A percentile compares a stretch with the other conserved stretches of the same genome.
phyloP scores from a whole-genome alignment of 2,797 vertebrate genomes.

The Prunella strophiata region DNA sequence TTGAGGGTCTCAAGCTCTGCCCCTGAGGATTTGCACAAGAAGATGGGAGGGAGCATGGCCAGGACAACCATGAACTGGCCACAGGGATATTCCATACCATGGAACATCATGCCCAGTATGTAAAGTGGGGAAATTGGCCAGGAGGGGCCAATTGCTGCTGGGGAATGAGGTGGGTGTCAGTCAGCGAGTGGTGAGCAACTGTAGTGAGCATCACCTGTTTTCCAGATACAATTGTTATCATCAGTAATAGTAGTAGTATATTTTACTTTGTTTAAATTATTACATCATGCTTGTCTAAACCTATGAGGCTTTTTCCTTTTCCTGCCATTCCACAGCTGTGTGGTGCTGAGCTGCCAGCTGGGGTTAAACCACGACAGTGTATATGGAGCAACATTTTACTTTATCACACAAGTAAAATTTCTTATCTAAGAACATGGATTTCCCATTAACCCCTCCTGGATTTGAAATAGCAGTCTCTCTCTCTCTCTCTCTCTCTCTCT shows the following conservation, averaged over 20 bases:
- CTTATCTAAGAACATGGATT: neutral
- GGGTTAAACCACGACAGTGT: neutral
- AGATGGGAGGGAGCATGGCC: neutral
- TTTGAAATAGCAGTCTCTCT: neutral
- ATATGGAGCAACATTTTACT: neutral
- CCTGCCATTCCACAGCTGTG: fast-evolving
- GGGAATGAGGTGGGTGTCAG: neutral
- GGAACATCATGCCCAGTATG: neutral
- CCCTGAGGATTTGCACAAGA: neutral
- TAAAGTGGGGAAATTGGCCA: neutral
- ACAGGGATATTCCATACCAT: neutral
- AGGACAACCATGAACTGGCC: neutral
- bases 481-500: neutral
- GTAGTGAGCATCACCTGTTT: neutral
- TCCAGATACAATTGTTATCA: neutral
- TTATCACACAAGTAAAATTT: neutral
- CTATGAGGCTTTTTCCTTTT: neutral
- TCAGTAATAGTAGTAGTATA: neutral
- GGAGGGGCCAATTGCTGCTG: neutral
- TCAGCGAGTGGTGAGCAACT: neutral
- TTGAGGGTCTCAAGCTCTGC: neutral
- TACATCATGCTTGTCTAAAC: neutral
- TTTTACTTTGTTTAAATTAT: neutral
- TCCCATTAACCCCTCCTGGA: neutral
- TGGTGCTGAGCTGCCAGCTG: neutral